Evolutionary conservation across 2,888 invertebrate genomes (phyloP).

Genomic region (Ophraella communa): DNA sequence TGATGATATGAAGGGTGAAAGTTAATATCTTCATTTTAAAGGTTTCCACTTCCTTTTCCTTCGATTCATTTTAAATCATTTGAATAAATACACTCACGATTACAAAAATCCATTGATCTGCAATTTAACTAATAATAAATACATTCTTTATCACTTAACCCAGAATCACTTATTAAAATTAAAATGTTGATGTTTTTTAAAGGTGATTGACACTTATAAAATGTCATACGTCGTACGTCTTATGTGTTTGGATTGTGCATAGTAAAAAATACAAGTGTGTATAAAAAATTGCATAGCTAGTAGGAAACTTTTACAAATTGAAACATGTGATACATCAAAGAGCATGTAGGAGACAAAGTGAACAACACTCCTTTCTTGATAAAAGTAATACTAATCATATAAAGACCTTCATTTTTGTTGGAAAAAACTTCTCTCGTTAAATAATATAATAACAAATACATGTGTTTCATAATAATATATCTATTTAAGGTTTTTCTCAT

Average conservation of each 20-base stretch:
- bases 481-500: too few species aligned
- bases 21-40: slow-evolving; percentile 35
- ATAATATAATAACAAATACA: too few species aligned
- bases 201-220: background rate
- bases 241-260: background rate
- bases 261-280: background rate
- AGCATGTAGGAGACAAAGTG: background rate
- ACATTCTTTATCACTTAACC: slow-evolving; percentile 1
- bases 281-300: background rate
- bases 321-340: background rate
- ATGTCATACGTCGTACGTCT: background rate
- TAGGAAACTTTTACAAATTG: background rate
- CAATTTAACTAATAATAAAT: background rate
- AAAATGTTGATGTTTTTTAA: slow-evolving; percentile 6
- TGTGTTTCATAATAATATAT: too few species aligned
- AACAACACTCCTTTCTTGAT: too few species aligned
- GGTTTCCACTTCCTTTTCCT: slow-evolving; percentile 49
- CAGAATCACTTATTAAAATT: background rate
- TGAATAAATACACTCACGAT: background rate
- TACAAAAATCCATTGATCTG: background rate
- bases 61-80: slow-evolving; percentile 43
- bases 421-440: too few species aligned
- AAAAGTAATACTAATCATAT: too few species aligned
- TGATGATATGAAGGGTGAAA: slow-evolving; percentile 24
- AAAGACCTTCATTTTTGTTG: too few species aligned